Percentiles rank a stretch among this genome's conserved stretches.
phyloP scores from a whole-genome alignment of 2,888 invertebrate species.

The Pristionchus japonicus region DNA sequence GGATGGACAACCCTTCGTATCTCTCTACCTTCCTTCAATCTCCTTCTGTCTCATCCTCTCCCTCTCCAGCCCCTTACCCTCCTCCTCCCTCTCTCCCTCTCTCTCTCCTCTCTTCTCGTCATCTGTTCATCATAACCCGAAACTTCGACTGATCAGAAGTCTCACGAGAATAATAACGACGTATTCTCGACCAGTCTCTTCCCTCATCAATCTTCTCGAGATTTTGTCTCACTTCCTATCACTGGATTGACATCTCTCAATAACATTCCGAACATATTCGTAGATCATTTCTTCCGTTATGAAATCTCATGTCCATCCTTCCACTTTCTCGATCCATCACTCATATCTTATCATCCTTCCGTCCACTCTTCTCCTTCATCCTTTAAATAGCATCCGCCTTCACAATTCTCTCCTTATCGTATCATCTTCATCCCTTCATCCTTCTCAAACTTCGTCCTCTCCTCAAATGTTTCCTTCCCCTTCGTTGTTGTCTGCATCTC shows the following conservation, averaged over 20 bases:
- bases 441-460: slow-evolving; percentile 7
- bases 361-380: background rate
- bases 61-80: background rate
- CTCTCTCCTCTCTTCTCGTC: background rate
- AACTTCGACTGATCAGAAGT: background rate
- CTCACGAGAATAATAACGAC: background rate
- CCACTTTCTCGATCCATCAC: background rate
- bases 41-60: background rate
- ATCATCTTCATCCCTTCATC: background rate
- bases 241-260: background rate
- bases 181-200: background rate
- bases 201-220: background rate
- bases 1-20: slow-evolving; percentile 16
- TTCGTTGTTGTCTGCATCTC: background rate
- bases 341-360: background rate
- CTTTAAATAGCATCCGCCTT: slow-evolving; percentile 14
- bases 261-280: background rate
- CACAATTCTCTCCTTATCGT: slow-evolving; percentile 1
- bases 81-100: slow-evolving; percentile 15
- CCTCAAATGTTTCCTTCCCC: slow-evolving; percentile 20
- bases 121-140: slow-evolving; percentile 29
- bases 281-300: background rate
- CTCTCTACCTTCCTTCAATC: slow-evolving; percentile 40
- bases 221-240: background rate
- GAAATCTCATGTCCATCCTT: background rate